These are phyloP conservation scores for Colistium nudipinnis DNA, from an alignment of 2,113 vertebrate species.

Conservation along the genomic window DNA sequence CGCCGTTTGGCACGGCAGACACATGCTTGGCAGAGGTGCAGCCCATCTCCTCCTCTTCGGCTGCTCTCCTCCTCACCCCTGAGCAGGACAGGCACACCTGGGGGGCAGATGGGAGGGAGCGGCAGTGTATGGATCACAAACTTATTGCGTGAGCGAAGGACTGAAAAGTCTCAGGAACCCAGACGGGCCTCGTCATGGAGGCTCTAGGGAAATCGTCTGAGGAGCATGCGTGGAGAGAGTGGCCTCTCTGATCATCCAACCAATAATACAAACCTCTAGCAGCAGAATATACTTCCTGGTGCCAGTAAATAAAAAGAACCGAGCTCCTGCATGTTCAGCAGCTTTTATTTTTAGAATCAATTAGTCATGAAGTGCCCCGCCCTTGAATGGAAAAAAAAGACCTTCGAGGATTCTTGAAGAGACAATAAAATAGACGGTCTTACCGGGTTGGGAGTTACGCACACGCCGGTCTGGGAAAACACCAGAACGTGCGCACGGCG, in stretches of 20 bases:
- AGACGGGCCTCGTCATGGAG: background rate
- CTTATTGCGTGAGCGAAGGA: background rate
- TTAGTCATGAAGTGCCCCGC: constrained; percentile 66
- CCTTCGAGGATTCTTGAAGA: background rate
- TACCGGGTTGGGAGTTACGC: constrained; percentile 29
- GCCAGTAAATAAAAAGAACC: background rate
- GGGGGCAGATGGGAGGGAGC: background rate
- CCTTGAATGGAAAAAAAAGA: constrained; percentile 34
- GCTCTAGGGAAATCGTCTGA: constrained; percentile 22
- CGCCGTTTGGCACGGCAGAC: constrained; percentile 95
- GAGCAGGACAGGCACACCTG: constrained; percentile 82
- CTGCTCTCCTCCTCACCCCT: constrained; percentile 81
- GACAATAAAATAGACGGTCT: constrained; percentile 7
- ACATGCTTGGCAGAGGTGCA: constrained; percentile 99
- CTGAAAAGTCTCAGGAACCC: background rate
- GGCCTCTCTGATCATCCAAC: background rate
- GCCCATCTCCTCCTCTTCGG: constrained; percentile 96
- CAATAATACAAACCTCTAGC: background rate
- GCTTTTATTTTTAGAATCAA: constrained; percentile 42
- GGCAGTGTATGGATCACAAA: background rate
- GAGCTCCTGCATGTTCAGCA: background rate
- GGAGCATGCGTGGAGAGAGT: background rate
- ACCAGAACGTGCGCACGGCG: constrained; percentile 39
- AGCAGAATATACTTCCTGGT: too few relatives aligned
- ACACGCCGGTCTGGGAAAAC: constrained; percentile 41